A percentile compares a stretch with the other conserved stretches of the same genome.
Evolutionary conservation across 2,888 invertebrate species (phyloP).

Genomic region (Brachypalpus laphriformis): DNA sequence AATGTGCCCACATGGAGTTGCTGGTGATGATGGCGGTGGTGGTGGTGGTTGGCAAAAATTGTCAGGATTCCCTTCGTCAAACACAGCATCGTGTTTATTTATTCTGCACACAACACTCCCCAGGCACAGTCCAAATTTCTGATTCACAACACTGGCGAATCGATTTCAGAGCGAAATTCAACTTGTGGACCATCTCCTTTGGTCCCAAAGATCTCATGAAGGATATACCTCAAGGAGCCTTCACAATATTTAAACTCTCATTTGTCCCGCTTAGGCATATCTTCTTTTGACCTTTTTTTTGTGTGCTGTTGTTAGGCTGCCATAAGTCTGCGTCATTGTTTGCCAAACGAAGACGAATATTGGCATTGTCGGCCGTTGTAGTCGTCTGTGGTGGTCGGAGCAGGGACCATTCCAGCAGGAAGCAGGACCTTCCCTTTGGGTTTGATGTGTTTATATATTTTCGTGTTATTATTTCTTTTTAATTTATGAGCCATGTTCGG

Average conservation of each 20-base stretch:
- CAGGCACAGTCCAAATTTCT: constrained; percentile 55
- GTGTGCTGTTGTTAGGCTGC: constrained; percentile 6
- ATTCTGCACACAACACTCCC: constrained; percentile 59
- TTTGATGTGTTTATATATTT: constrained; percentile 27
- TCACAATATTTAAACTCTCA: constrained; percentile 62
- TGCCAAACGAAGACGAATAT: constrained; percentile 19
- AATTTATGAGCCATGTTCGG: constrained; percentile 59
- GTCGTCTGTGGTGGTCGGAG: constrained; percentile 13
- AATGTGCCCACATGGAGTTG: constrained; percentile 27
- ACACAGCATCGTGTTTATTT: constrained; percentile 60
- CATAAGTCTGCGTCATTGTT: constrained; percentile 47
- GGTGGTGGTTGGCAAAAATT: constrained; percentile 29
- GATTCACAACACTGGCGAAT: constrained; percentile 36
- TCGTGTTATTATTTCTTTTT: constrained; percentile 50
- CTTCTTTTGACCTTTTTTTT: constrained; percentile 46
- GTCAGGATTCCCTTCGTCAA: constrained; percentile 40
- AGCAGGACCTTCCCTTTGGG: not conserved
- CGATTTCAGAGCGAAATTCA: not conserved
- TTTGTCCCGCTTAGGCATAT: constrained; percentile 42
- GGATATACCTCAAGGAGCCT: constrained; percentile 35
- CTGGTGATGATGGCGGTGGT: not conserved
- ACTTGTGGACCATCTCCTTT: not conserved
- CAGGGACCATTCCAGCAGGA: not conserved
- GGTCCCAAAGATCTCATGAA: constrained; percentile 11
- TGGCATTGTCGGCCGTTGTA: not conserved